Evolutionary conservation across 2,888 invertebrate species (phyloP).

Genomic region (Drymonia ruficornis): DNA sequence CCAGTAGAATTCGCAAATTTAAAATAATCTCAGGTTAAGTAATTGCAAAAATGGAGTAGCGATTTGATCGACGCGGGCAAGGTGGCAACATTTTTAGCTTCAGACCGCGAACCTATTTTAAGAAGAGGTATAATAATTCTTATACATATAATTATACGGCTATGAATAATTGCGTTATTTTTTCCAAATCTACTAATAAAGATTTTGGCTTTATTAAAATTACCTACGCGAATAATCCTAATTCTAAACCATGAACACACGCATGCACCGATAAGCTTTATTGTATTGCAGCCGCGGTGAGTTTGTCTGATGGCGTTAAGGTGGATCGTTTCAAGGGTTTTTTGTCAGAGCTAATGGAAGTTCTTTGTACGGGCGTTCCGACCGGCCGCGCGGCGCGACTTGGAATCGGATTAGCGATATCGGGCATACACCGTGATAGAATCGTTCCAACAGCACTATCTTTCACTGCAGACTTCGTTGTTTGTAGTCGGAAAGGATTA

Average conservation of each 20-base stretch:
- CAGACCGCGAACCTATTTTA: no score
- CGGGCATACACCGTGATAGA: slow-evolving; percentile 70
- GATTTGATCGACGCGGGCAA: no score
- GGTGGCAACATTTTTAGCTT: no score
- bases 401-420: slow-evolving; percentile 78
- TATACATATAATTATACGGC: no score
- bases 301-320: slow-evolving; percentile 51
- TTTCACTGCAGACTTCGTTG: slow-evolving; percentile 48
- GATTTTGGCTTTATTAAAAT: no score
- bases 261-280: slow-evolving; percentile 41
- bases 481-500: background rate
- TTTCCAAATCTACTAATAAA: no score
- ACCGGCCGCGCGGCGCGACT: slow-evolving; percentile 68
- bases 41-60: no score
- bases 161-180: no score
- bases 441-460: slow-evolving; percentile 64
- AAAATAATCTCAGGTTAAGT: no score
- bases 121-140: no score
- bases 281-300: slow-evolving; percentile 41
- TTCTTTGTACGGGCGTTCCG: slow-evolving; percentile 80
- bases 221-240: background rate
- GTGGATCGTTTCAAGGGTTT: slow-evolving; percentile 62
- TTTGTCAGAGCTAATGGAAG: slow-evolving; percentile 80
- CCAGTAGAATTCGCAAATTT: no score
- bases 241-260: background rate